Percentiles rank a stretch among this genome's conserved stretches.
Evolutionary conservation across 2,888 invertebrate genomes (phyloP).

Genomic region (Lithophane socia): DNA sequence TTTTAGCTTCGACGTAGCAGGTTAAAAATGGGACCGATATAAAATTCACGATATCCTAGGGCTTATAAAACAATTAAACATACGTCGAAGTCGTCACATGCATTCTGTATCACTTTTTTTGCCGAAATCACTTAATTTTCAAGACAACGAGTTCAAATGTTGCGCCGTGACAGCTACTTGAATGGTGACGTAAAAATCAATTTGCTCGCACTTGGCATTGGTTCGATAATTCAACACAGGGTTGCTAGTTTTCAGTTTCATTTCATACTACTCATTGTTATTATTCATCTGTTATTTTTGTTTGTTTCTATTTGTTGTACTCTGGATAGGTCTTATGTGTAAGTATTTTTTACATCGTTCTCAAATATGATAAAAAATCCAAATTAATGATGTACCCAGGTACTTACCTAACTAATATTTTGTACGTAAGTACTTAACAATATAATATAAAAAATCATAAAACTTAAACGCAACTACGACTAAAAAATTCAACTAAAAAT

Average conservation of each 20-base stretch:
- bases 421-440: too few species aligned
- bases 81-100: constrained; percentile 38
- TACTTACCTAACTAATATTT: too few species aligned
- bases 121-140: constrained; percentile 70
- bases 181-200: constrained; percentile 84
- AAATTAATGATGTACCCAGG: too few species aligned
- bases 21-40: background rate
- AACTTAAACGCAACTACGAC: too few species aligned
- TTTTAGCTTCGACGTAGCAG: constrained; percentile 10
- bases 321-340: too few species aligned
- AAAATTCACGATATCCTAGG: constrained; percentile 15
- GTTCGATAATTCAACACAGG: constrained; percentile 57
- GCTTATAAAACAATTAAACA: constrained; percentile 8
- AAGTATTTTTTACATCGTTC: too few species aligned
- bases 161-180: constrained; percentile 83
- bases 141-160: constrained; percentile 83
- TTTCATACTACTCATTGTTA: background rate
- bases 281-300: too few species aligned
- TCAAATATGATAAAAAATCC: too few species aligned
- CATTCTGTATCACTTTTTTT: constrained; percentile 67
- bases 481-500: too few species aligned
- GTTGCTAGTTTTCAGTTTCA: constrained; percentile 29
- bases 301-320: too few species aligned
- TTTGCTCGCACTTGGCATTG: constrained; percentile 65
- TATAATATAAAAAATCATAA: too few species aligned